phyloP scores from a whole-genome alignment of 2,888 invertebrate species.

The Gastrophysa polygoni region DNA sequence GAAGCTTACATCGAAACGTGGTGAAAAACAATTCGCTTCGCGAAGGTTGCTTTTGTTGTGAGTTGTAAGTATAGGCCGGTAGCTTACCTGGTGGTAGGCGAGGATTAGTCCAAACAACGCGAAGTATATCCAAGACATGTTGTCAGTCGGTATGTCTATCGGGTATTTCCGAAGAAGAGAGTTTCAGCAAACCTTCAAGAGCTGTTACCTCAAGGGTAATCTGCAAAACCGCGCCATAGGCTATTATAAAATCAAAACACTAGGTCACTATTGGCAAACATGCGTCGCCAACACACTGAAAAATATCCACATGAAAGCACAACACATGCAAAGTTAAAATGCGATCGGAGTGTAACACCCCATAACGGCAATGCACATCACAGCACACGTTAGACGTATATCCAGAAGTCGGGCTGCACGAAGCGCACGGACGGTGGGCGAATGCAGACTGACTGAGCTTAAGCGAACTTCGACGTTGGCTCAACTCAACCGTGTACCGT shows the following conservation, averaged over 20 bases:
- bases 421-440: conserved; percentile 31
- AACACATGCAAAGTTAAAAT: conserved; percentile 45
- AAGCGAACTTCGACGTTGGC: conserved; percentile 40
- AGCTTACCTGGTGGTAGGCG: conserved; percentile 55
- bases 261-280: conserved; percentile 32
- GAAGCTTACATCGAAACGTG: conserved; percentile 34
- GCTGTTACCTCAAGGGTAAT: conserved; percentile 58
- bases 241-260: conserved; percentile 43
- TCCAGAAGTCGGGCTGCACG: conserved; percentile 32
- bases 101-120: conserved; percentile 52
- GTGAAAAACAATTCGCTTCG: background rate
- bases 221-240: conserved; percentile 59
- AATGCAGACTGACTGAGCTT: conserved; percentile 53
- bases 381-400: conserved; percentile 44
- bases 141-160: conserved; percentile 35
- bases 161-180: conserved; percentile 41
- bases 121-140: conserved; percentile 57
- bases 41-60: conserved; percentile 20
- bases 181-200: conserved; percentile 53
- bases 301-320: conserved; percentile 45
- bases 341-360: conserved; percentile 42
- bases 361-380: conserved; percentile 45
- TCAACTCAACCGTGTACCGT: conserved; percentile 50
- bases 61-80: conserved; percentile 11
- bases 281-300: conserved; percentile 37